These are phyloP conservation scores for Zalophus californianus DNA, from an alignment of 2,797 vertebrate genomes.

Conservation along the genomic window DNA sequence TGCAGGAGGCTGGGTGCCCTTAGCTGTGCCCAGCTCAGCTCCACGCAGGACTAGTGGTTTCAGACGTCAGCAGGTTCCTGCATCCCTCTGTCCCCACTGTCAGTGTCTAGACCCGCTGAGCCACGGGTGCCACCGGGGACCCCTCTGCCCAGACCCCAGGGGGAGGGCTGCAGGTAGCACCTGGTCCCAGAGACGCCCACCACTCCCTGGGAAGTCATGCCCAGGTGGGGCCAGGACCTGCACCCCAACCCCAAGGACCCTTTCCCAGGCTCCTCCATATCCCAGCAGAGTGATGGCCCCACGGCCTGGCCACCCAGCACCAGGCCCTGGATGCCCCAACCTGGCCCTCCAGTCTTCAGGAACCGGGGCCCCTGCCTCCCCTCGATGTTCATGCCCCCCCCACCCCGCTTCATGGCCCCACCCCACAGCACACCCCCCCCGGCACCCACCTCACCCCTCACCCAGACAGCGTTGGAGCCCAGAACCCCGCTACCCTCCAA, in stretches of 20 bases:
- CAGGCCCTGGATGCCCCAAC: neutral
- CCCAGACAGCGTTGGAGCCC: neutral
- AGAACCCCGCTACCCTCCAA: fast-evolving
- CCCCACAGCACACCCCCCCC: neutral
- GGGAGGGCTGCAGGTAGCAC: neutral
- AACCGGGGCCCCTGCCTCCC: neutral
- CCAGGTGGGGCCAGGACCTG: neutral
- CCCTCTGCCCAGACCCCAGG: neutral
- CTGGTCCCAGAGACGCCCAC: neutral
- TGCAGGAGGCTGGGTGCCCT: neutral
- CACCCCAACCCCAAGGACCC: fast-evolving
- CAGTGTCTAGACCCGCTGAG: fast-evolving
- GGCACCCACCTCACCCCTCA: neutral
- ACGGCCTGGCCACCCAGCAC: neutral
- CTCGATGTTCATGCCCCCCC: fast-evolving
- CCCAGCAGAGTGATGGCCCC: fast-evolving
- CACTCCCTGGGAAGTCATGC: neutral
- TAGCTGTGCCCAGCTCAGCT: too few relatives aligned
- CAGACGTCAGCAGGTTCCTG: neutral
- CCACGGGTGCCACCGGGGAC: fast-evolving
- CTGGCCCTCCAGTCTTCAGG: neutral
- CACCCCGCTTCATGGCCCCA: neutral
- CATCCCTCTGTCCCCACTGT: fast-evolving
- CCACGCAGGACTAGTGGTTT: fast-evolving
- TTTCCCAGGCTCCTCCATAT: fast-evolving